phyloP scores from a whole-genome alignment of 1,140 invertebrate species.

The Pogonognathellus flavescens region DNA sequence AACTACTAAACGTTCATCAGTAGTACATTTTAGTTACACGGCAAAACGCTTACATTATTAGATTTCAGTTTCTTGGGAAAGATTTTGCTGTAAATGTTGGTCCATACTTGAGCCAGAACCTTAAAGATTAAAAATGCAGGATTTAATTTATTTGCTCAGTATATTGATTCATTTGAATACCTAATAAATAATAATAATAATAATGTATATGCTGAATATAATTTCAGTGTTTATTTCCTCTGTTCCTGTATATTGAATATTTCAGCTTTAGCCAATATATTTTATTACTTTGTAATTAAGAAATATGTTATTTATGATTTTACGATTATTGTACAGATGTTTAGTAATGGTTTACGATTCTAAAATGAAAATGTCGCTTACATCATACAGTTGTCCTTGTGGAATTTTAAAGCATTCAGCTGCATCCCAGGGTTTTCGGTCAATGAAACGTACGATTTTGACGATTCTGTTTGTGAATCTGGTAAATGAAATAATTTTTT shows the following conservation, averaged over 20 bases:
- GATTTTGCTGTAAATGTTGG: not conserved
- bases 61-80: not conserved
- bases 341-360: not conserved
- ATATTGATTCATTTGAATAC: too few species aligned
- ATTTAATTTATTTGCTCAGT: too few species aligned
- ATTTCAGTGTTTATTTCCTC: too few species aligned
- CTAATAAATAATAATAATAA: too few species aligned
- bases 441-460: conserved; percentile 1
- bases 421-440: conserved; percentile 2
- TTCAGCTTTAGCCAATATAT: too few species aligned
- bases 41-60: not conserved
- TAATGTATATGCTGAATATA: too few species aligned
- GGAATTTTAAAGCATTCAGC: not conserved
- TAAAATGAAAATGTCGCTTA: not conserved
- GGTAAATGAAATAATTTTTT: too few species aligned
- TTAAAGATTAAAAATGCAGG: not conserved
- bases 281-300: too few species aligned
- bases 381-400: not conserved
- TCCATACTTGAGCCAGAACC: not conserved
- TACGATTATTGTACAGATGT: not conserved
- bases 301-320: too few species aligned
- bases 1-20: not conserved
- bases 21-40: too few species aligned
- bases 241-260: too few species aligned
- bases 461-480: not conserved